Conservation (phyloP, 2,113 vertebrate species). For the Microcebus griseorufus region DNA sequence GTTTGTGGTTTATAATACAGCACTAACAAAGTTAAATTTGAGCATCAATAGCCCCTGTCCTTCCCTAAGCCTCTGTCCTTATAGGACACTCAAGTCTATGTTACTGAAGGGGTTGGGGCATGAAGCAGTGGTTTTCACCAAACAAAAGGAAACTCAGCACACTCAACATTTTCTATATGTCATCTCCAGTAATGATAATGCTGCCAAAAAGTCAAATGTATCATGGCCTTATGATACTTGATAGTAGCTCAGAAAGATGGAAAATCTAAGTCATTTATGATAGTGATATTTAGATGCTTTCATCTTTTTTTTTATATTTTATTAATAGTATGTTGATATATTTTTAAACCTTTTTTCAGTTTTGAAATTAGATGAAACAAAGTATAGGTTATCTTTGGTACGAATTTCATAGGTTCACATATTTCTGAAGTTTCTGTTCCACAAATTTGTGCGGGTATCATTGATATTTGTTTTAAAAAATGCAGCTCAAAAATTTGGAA, state of each 20-base stretch:
- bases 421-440: background rate
- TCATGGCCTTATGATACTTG: background rate
- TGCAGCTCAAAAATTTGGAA: background rate
- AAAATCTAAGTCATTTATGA: background rate
- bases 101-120: background rate
- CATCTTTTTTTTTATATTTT: background rate
- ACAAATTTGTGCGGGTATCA: background rate
- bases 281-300: background rate
- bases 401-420: background rate
- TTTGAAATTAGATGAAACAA: constrained; percentile 43
- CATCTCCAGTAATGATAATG: background rate
- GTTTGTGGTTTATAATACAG: constrained; percentile 13
- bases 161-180: background rate
- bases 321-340: background rate
- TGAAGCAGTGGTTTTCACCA: background rate
- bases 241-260: background rate
- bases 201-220: background rate
- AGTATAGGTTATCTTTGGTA: background rate
- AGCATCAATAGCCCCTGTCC: background rate
- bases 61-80: background rate
- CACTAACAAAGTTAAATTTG: background rate
- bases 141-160: background rate
- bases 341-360: background rate
- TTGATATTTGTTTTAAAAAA: background rate
- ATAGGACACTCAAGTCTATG: background rate